Evolutionary conservation across 2,797 vertebrate genomes (phyloP), one percentile per base, ranked within the genome.

Genomic region (Emydoidea blandingii): DNA sequence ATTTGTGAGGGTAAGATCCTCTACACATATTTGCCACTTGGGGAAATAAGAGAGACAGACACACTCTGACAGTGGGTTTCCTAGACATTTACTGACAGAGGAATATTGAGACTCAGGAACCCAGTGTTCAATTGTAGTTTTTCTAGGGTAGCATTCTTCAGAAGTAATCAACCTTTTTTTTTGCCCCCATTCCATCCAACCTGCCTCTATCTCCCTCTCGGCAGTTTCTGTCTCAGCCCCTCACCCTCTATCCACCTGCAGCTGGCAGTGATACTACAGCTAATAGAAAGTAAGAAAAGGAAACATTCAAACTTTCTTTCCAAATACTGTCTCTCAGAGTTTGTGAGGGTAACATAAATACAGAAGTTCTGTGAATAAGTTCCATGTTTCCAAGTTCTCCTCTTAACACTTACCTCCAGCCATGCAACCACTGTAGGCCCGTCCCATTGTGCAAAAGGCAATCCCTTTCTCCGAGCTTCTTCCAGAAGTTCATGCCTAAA

Each of bases 391-490:
- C 29, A 79, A 52, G 68, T 56, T 49, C 52, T 52, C 37, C 3
- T 82, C 4, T 76, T 49, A 81, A 16, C 6, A 59, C 98, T 97
- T 98, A 99, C 99, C 99, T 99, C 99, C 93, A 99, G 98, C 99
- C 99, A 99, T 6, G 99, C 99, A 3, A 99, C 99, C 8, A 99
- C 99, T 0, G 99, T 99, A 18, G 99, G 99, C 4, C 99, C 99
- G 87, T 99, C 99, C 99, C 99, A 99, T 85, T 99, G 99, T 16
- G 99, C 99, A 95, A 99, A 99, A 92, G 99, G 99, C 97, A 99
- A 98, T 78, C 99, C 99, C 98, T 99, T 99, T 83, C 99, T 99
- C 96, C 99, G 98, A 96, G 99, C 99, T 97, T 99, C 99, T 98
- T 99, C 99, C 97, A 99, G 96, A 88, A 99, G 98, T 98, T 99